These are phyloP conservation scores for Pseudorhiza aurosa DNA, from an alignment of 30 jellyfish, hydroid and myxozoan species.

Conservation along the genomic window DNA sequence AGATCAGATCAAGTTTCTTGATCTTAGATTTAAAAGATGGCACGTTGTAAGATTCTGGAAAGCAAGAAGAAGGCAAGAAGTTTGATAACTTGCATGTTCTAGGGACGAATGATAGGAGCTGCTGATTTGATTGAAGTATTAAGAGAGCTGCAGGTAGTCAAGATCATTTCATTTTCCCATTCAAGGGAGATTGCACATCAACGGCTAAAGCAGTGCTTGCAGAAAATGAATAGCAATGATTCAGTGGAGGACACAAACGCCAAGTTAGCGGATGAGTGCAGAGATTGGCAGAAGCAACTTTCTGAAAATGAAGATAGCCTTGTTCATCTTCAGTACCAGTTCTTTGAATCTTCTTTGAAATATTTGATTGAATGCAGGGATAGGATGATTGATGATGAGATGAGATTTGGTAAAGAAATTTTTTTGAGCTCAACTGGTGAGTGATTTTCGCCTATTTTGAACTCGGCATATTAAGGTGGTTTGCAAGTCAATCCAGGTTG, in stretches of 20 bases:
- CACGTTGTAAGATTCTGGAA: too few relatives aligned
- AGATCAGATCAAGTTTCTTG: too few relatives aligned
- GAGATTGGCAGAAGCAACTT: slow-evolving; percentile 64
- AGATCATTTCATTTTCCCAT: not conserved
- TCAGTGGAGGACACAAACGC: slow-evolving; percentile 22
- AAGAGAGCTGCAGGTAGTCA: too few relatives aligned
- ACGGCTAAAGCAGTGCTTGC: slow-evolving; percentile 1
- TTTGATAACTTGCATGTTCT: too few relatives aligned
- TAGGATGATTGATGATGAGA: slow-evolving; percentile 74
- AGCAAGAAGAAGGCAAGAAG: too few relatives aligned
- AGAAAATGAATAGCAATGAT: not conserved
- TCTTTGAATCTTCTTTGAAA: slow-evolving; percentile 33
- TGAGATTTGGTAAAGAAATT: slow-evolving; percentile 62
- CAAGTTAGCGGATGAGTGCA: slow-evolving; percentile 34
- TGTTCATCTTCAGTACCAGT: slow-evolving; percentile 58
- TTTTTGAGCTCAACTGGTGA: slow-evolving; percentile 68
- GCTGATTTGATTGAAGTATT: too few relatives aligned
- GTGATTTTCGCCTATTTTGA: not conserved
- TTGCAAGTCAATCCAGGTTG: too few relatives aligned
- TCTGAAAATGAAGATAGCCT: slow-evolving; percentile 48
- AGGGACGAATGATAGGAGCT: too few relatives aligned
- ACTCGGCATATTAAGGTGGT: too few relatives aligned
- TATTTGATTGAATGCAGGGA: slow-evolving; percentile 52
- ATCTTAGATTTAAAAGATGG: too few relatives aligned
- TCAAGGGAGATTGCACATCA: slow-evolving; percentile 81